Evolutionary conservation across 2,888 invertebrate species (phyloP).

Genomic region (Leucania comma): DNA sequence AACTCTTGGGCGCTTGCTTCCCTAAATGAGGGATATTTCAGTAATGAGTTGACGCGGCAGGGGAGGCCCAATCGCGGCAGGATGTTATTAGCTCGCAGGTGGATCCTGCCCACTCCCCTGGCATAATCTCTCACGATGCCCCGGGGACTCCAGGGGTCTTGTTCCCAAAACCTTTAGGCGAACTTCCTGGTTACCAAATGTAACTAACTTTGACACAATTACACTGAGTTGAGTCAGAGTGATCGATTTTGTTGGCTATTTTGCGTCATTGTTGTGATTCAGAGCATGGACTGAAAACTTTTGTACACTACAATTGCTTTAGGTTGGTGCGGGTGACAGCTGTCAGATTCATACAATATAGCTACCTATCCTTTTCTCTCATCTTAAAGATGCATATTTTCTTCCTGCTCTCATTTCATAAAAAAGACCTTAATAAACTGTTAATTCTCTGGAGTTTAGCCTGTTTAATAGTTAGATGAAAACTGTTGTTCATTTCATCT

Average conservation of each 20-base stretch:
- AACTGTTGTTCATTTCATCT: background rate
- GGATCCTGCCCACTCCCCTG: conserved; percentile 40
- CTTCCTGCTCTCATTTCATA: too few species aligned
- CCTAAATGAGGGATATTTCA: conserved; percentile 37
- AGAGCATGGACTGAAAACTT: conserved; percentile 7
- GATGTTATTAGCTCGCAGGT: conserved; percentile 59
- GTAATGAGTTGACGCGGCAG: conserved; percentile 55
- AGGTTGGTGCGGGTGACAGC: too few species aligned
- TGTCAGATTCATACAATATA: too few species aligned
- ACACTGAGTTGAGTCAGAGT: conserved; percentile 9
- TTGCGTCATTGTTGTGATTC: conserved; percentile 22
- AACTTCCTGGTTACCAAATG: conserved; percentile 36
- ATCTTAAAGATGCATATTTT: too few species aligned
- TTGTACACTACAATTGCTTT: too few species aligned
- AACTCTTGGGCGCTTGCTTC: conserved; percentile 36
- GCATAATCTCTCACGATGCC: conserved; percentile 52
- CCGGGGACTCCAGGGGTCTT: conserved; percentile 43
- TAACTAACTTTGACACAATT: conserved; percentile 41
- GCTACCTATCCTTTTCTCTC: too few species aligned
- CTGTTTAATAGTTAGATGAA: background rate
- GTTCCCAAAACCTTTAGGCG: conserved; percentile 18
- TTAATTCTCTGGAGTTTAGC: conserved; percentile 1
- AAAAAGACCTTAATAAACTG: background rate
- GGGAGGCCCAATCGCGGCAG: conserved; percentile 48
- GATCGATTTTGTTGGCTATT: conserved; percentile 33